Conservation (phyloP, 2,888 invertebrate species). For the Octonoba sinensis region DNA sequence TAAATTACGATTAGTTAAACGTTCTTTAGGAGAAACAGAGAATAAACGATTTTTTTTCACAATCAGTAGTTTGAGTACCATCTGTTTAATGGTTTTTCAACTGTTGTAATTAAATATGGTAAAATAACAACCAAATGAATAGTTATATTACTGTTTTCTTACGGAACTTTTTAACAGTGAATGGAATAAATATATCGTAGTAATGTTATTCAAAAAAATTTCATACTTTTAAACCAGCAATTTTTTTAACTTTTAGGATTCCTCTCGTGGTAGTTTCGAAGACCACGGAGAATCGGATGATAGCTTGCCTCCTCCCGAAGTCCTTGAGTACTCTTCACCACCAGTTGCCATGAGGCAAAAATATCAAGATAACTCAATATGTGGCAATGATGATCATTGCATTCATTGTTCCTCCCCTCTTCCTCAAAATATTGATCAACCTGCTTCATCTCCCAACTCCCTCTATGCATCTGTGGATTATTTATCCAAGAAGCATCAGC, state of each 20-base stretch:
- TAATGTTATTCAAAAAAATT: too few relatives aligned
- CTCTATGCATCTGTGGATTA: constrained; percentile 67
- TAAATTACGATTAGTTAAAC: too few relatives aligned
- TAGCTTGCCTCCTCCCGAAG: constrained; percentile 48
- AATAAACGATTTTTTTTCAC: too few relatives aligned
- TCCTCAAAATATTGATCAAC: constrained; percentile 15
- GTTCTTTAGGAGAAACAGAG: too few relatives aligned
- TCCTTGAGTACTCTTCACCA: constrained; percentile 32
- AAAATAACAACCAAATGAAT: too few relatives aligned
- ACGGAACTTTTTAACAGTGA: too few relatives aligned
- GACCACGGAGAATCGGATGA: constrained; percentile 59
- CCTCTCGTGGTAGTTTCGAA: constrained; percentile 59
- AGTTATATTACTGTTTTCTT: too few relatives aligned
- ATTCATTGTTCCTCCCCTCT: constrained; percentile 15
- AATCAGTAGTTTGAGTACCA: too few relatives aligned
- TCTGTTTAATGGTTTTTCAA: too few relatives aligned
- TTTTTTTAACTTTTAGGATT: constrained; percentile 24
- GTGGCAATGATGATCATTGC: constrained; percentile 18
- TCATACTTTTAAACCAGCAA: too few relatives aligned
- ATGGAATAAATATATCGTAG: too few relatives aligned
- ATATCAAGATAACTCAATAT: constrained; percentile 21
- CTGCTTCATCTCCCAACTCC: constrained; percentile 60
- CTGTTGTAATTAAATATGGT: too few relatives aligned
- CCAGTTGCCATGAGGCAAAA: constrained; percentile 17
- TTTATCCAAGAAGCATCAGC: constrained; percentile 63